Base-by-base conservation (phyloP, 2,113 vertebrate genomes). In the Serinus canaria region DNA sequence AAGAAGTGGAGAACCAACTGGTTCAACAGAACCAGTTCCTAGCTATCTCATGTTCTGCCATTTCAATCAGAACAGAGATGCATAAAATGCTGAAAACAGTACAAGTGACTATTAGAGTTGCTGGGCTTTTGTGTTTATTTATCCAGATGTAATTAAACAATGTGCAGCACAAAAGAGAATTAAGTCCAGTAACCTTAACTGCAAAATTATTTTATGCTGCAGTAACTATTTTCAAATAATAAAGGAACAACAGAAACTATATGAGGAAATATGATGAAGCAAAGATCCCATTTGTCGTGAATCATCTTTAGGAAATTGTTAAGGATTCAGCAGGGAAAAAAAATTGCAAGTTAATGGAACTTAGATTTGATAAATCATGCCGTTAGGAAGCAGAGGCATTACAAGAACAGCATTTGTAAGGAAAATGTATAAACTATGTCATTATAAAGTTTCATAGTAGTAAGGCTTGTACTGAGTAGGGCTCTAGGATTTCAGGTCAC, bases 331-430 rank as follows among this genome's bases (percentile, higher is more conserved):
- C 37, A 39, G 75, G 73, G 47, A 85, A 92, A 95, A 95, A 95
- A 76, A 94, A 93, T 78, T 91, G 90, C 79, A 92, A 83, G 72
- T 95, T 97, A 96, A 97, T 86, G 64, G 69, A 62, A 91, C 21
- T 58, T 79, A 46, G 31, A 43, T 79, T 69, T 87, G 46, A 85
- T 85, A 85, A 90, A 91, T 91, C 50, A 43, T 80, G 47, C 52
- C 20, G 13, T 87, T 95, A 88, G 72, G 50, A 95, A 77, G 49
- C 81, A 92, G 87, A 90, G 56, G 60, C 75, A 79, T 97, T 91
- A 84, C 94, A 92, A 94, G 81, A 87, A 52, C 56, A 87, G 75
- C 43, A 62, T 94, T 96, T 72, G 47, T 89, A 83, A 83, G 33
- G 67, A 94, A 91, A 91, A 70, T 64, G 31, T 85, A 79, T 94